Evolutionary conservation across 1,140 invertebrate species (phyloP).

Genomic region (Lamellibrachia luymesi): DNA sequence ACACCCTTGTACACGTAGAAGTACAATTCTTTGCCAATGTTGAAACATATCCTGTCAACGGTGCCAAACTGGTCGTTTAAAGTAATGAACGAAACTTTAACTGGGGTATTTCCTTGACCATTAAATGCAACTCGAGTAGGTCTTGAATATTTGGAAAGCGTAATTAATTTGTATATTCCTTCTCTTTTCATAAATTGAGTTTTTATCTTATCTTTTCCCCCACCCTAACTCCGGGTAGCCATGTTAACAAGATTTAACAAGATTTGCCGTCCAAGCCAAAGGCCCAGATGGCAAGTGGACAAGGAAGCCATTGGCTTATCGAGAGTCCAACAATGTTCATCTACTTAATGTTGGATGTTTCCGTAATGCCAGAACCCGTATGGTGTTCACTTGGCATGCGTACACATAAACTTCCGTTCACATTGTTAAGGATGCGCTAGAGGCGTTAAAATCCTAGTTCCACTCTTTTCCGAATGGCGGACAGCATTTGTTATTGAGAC

Average conservation of each 20-base stretch:
- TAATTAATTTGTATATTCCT: conserved; percentile 90
- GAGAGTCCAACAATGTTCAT: too few species aligned
- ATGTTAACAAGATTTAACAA: too few species aligned
- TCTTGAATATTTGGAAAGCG: conserved; percentile 89
- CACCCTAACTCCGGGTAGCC: conserved; percentile 15
- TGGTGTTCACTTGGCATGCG: conserved; percentile 12
- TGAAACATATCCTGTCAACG: conserved; percentile 89
- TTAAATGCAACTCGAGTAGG: conserved; percentile 76
- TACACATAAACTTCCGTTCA: conserved; percentile 15
- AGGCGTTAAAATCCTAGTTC: background rate
- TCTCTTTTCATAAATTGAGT: conserved; percentile 93
- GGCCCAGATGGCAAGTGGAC: too few species aligned
- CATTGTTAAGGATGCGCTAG: background rate
- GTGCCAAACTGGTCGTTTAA: conserved; percentile 64
- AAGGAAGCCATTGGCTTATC: too few species aligned
- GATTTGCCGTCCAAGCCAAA: too few species aligned
- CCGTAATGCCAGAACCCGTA: conserved; percentile 8
- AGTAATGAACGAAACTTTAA: conserved; percentile 85
- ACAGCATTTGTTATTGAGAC: background rate
- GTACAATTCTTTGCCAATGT: conserved; percentile 94
- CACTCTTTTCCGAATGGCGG: background rate
- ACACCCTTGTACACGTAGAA: conserved; percentile 94
- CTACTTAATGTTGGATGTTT: conserved; percentile 13
- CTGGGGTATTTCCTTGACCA: conserved; percentile 70
- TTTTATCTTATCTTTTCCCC: conserved; percentile 79